Evolutionary conservation across 2,113 vertebrate genomes (phyloP).

Genomic region (Lophochroa leadbeateri): DNA sequence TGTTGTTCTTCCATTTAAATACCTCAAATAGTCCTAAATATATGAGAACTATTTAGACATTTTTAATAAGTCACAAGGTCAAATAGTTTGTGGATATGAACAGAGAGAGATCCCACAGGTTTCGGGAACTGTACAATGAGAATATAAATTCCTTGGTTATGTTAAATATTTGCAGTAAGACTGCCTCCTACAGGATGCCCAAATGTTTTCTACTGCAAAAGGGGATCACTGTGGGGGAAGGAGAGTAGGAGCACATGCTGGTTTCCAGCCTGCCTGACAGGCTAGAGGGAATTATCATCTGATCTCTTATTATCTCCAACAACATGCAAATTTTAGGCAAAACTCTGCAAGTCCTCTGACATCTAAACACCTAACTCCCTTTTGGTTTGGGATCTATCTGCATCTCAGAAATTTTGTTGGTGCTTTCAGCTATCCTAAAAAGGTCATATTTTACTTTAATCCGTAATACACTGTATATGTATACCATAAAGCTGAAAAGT

Average conservation of each 20-base stretch:
- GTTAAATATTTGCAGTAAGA: background rate
- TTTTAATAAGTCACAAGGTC: background rate
- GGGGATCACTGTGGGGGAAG: background rate
- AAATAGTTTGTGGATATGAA: background rate
- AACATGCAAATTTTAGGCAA: background rate
- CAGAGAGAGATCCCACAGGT: background rate
- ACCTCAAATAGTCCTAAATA: background rate
- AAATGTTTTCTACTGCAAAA: background rate
- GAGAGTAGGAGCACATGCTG: background rate
- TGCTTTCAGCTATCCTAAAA: background rate
- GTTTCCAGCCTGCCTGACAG: background rate
- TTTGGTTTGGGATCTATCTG: background rate
- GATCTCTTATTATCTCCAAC: background rate
- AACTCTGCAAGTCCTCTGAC: background rate
- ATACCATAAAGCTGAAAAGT: background rate
- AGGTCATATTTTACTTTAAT: background rate
- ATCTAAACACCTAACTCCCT: background rate
- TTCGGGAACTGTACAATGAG: fast-evolving
- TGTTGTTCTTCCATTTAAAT: background rate
- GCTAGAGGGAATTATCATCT: background rate
- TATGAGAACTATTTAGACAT: background rate
- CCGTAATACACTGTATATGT: background rate
- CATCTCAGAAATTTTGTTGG: background rate
- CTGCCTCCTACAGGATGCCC: background rate
- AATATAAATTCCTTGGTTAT: background rate